Evolutionary conservation across 53 echinoderm and acorn worm genomes (phyloP), one percentile per base, ranked within the genome.

Genomic region (Astropecten irregularis): DNA sequence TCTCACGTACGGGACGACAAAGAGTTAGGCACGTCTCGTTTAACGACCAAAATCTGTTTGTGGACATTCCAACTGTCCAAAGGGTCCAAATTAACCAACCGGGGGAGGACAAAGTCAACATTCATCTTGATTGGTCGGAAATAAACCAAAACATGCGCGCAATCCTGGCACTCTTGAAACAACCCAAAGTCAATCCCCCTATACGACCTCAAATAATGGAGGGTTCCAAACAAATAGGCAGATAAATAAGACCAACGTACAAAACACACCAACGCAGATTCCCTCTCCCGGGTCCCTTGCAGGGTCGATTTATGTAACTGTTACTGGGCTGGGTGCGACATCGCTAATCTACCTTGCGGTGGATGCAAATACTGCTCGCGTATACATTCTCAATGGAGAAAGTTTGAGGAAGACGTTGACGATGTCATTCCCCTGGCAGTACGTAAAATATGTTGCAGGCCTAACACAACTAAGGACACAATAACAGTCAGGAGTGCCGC

Each of bases 361-460:
- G 53, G 53, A 8, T 52, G 53, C 20, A 52, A n/a, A 3, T 52
- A 18, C 20, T 52, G 53, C 53, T 9, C 53, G 20, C 53, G 53
- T 11, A 11, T 42, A 8, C 19, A 40, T 21, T 40, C 40, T 40
- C 42, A 66, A 22, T 66, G 67, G 67, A 28, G 28, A 22, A 32
- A 18, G 21, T 66, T 66, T 13, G 67, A 66, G 13, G 40, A 66
- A 4, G 67, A 66, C 22, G 67, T 66, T 3, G 67, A 66, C 19
- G 67, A 66, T 21, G 67, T 66, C 19, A 4, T 66, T 0, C 67
- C 67, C 2, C 16, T 66, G 1, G 67, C 67, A 8, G 67, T 66
- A 22, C 22, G 16, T 14, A 38, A 66, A 40, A 40, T 21, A 20
- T 40, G 40, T 28, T 4, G 39, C 22, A 1, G 15, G 40, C 20